phyloP scores from a whole-genome alignment of 2,113 vertebrate species.

The Barnardius zonarius region DNA sequence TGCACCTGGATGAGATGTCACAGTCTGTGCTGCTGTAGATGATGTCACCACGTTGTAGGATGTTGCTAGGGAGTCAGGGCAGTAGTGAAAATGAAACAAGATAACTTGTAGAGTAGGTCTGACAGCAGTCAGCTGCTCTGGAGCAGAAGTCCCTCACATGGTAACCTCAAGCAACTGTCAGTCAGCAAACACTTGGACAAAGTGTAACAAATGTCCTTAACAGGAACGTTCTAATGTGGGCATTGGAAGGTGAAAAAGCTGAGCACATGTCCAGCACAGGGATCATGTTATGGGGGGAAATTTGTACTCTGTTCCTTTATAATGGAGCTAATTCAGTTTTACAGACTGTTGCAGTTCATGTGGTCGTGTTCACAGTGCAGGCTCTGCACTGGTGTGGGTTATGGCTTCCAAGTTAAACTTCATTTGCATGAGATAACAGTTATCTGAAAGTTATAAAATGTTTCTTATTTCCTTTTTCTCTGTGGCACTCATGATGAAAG shows the following conservation, averaged over 20 bases:
- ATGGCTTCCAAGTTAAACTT: neutral
- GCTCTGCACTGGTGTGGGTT: neutral
- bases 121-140: neutral
- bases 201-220: neutral
- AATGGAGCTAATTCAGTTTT: neutral
- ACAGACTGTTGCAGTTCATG: neutral
- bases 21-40: neutral
- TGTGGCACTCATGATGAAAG: neutral
- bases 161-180: rapidly evolving
- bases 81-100: neutral
- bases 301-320: neutral
- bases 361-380: neutral
- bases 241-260: neutral
- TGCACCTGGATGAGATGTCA: neutral
- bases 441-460: neutral
- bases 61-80: neutral
- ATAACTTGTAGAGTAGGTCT: neutral
- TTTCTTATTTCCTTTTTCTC: neutral
- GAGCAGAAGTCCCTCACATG: neutral
- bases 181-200: neutral
- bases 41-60: neutral
- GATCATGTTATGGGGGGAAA: neutral
- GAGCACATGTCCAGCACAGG: neutral
- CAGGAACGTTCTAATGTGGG: neutral
- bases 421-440: neutral